Base-by-base conservation (phyloP, 1,140 invertebrate genomes). In the Helicoverpa armigera region DNA sequence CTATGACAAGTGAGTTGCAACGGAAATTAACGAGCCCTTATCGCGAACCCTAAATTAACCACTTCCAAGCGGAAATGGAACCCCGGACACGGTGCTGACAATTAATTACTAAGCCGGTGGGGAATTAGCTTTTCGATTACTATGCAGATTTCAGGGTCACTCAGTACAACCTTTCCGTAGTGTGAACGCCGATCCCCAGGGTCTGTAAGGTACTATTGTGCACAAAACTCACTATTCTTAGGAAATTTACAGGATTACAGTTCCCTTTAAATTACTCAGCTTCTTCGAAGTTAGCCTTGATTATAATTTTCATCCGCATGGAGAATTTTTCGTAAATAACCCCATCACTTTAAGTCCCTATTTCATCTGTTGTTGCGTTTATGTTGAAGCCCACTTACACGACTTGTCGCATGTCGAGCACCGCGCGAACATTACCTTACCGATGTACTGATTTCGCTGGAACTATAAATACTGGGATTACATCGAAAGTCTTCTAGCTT, bases 21-120 rank as follows among this genome's bases (percentile, higher is more conserved):
- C 87, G 88, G 87, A 90, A 87, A 90, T 90, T 90, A 88, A 86
- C 82, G 84, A 85, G 83, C 73, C 84, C 85, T 88, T 90, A 90
- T 88, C 88, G 77, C 78, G 79, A 82, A 85, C 77, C 84, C 81
- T 76, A 82, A 87, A 88, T 88, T 87, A 90, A 88, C 88, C 85
- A 83, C 82, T 88, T 87, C 88, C 84, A 84, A 50, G 80, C 83
- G 86, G 88, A 89, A 87, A 83, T 85, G 83, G 77, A 82, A 81
- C 80, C 77, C 82, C 77, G 84, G 82, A 82, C 67, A 56, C 77
- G 79, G 83, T 73, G 79, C 61, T 82, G 81, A 78, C 86, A 86
- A 86, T 87, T 89, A 88, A 89, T 88, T 87, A 87, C 73, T 14
- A 35, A 48, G 48, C 72, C 73, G 75, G 54, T 60, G 76, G 51